These are phyloP conservation scores for Mirza zaza DNA, from an alignment of 2,113 vertebrate species.

Conservation along the genomic window DNA sequence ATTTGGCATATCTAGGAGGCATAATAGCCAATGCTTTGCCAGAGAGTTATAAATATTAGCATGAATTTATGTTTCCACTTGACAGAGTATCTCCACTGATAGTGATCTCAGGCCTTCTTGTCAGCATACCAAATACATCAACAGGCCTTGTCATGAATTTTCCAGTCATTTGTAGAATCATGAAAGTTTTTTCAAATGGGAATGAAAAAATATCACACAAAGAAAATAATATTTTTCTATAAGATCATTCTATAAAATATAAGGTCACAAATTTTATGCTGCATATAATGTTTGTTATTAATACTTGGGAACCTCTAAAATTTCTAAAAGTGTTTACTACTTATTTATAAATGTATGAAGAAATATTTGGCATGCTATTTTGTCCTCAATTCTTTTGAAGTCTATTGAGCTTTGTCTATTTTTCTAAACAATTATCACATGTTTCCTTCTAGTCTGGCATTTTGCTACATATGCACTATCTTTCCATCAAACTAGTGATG, in stretches of 20 bases:
- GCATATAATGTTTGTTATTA: background rate
- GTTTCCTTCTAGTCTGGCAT: background rate
- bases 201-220: background rate
- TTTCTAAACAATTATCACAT: background rate
- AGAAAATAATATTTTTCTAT: background rate
- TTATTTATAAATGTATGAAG: background rate
- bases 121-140: background rate
- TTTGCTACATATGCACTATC: background rate
- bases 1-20: background rate
- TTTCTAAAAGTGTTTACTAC: background rate
- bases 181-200: background rate
- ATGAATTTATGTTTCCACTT: constrained; percentile 8
- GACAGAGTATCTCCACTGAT: background rate
- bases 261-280: background rate
- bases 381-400: background rate
- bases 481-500: background rate
- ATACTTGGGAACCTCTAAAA: background rate
- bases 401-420: background rate
- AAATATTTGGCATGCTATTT: background rate
- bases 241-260: background rate
- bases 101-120: background rate
- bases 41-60: constrained; percentile 21
- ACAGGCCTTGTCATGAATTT: background rate
- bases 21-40: background rate
- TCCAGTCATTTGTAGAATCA: background rate